Conservation (phyloP, 2,113 vertebrate species). For the Cavia porcellus region DNA sequence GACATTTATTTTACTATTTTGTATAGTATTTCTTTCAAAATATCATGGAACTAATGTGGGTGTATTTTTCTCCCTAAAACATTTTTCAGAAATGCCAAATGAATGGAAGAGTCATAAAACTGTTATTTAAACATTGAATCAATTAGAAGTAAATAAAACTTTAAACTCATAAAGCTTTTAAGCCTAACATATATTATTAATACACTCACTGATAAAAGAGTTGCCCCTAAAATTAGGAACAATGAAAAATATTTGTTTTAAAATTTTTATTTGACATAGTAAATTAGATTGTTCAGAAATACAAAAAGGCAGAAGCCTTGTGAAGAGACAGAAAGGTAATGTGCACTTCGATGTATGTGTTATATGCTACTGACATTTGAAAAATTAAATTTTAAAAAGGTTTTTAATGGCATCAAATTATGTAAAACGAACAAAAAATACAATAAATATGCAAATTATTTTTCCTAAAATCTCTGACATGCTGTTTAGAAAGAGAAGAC, state of each 20-base stretch:
- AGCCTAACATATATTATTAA: background rate
- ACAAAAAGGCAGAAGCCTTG: background rate
- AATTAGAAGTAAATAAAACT: background rate
- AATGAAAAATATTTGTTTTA: background rate
- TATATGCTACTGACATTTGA: background rate
- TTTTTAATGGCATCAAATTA: background rate
- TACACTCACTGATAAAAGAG: background rate
- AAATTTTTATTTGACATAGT: background rate
- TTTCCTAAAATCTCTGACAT: background rate
- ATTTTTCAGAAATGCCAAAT: background rate
- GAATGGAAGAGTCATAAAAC: background rate
- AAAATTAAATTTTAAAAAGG: background rate
- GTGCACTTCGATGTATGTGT: background rate
- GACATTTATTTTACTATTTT: background rate
- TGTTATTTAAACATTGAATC: background rate
- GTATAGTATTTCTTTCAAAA: background rate
- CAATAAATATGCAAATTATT: background rate
- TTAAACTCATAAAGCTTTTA: background rate
- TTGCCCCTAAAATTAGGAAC: background rate
- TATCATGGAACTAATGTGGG: background rate
- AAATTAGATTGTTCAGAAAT: background rate
- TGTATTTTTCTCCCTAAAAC: background rate
- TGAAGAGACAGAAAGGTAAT: background rate
- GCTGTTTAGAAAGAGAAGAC: background rate
- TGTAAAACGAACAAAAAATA: background rate